Conservation (phyloP, 2,888 invertebrate species). For the Epinotia ramella region DNA sequence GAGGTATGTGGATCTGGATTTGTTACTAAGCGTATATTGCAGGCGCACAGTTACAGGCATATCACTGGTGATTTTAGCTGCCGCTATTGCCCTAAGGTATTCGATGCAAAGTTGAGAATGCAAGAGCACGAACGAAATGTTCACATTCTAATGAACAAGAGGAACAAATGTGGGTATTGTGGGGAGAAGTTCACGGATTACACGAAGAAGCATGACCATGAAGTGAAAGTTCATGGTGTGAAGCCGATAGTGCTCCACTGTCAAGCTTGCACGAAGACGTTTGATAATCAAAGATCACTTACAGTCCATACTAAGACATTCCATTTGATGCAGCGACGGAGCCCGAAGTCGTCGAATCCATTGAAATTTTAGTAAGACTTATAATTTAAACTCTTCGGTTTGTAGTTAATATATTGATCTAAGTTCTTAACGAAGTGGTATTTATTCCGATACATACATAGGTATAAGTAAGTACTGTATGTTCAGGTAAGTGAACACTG, state of each 20-base stretch:
- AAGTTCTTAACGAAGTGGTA: not conserved
- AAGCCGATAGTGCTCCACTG: conserved; percentile 72
- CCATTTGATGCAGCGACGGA: conserved; percentile 62
- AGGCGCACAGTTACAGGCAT: conserved; percentile 66
- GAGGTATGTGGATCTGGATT: conserved; percentile 79
- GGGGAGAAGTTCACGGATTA: conserved; percentile 72
- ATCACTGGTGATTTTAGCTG: conserved; percentile 63
- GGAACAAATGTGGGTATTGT: conserved; percentile 67
- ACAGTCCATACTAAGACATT: conserved; percentile 74
- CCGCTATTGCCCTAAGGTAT: conserved; percentile 59
- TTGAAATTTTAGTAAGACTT: conserved; percentile 19
- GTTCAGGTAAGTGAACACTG: too few relatives aligned
- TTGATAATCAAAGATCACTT: conserved; percentile 77
- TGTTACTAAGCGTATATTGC: conserved; percentile 64
- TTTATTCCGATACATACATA: not conserved
- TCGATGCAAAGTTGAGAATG: conserved; percentile 60
- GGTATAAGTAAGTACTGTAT: too few relatives aligned
- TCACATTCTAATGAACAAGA: conserved; percentile 56
- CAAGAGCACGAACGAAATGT: conserved; percentile 61
- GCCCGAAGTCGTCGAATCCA: conserved; percentile 37
- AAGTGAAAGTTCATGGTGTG: conserved; percentile 68
- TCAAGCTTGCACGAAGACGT: conserved; percentile 76
- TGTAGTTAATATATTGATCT: not conserved
- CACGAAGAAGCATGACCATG: conserved; percentile 70
- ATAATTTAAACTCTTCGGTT: too few relatives aligned